Base-by-base conservation (phyloP, 2,888 invertebrate genomes). In the Ctena decussata region DNA sequence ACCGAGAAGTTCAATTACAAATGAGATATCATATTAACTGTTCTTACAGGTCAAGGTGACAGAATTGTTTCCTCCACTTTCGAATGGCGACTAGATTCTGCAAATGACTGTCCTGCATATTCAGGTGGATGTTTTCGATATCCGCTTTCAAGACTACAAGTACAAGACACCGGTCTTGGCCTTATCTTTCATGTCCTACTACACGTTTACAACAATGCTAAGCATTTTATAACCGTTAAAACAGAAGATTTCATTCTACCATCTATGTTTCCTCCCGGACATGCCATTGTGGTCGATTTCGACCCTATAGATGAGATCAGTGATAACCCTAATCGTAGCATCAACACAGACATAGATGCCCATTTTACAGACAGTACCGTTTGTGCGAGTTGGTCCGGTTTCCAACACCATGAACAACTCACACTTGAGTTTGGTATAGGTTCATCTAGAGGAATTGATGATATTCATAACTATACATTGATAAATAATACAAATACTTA, bases 251-350 rank as follows among this genome's bases (percentile, higher is more conserved):
- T 89, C 60, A 30, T 18, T 0, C 41, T 89, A 3, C 89, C 89
- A 12, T 89, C 89, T 0, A 72, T 27, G 46, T 82, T 72, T 76
- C 84, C 89, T 0, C 89, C 89, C n/a, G 86, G 82, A 21, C 49
- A 84, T 27, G 87, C 80, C 3, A 21, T 78, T 0, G 79, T 89
- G n/a, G 44, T 80, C 32, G 89, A 89, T 41, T 39, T 78, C 41
- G 82, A 82, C 44, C 82, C 82, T 1, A 35, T 1, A 32, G 8
- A 24, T n/a, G 18, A 41, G 0, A 44, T 49, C 12, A 12, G 6
- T 0, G 5, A 39, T 24, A 46, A 11, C n/a, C 3, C 12, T 39
- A 15, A 2, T 21, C 1, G 6, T 11, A 27, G 5, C 24, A 30
- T 27, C 27, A 24, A 5, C 11, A 6, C 24, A 11, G 86, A 87